A percentile compares a stretch with the other conserved stretches of the same genome.
These are phyloP conservation scores for Deroptyus accipitrinus DNA, from an alignment of 2,113 vertebrate genomes.

Conservation along the genomic window DNA sequence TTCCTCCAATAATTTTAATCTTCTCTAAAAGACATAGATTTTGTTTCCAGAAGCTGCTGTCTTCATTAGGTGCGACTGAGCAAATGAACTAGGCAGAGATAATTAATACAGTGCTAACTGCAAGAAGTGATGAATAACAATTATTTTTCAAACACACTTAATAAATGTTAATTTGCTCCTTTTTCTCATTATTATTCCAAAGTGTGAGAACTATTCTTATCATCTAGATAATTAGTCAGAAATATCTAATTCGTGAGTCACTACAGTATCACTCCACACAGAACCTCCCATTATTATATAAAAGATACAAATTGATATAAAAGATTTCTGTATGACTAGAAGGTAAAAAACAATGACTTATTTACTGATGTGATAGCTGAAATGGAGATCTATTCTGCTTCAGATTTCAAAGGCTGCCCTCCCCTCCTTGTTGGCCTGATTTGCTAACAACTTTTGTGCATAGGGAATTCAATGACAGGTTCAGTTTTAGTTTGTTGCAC, in stretches of 20 bases:
- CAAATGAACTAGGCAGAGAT: conserved; percentile 57
- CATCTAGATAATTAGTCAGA: conserved; percentile 18
- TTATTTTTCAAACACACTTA: conserved; percentile 48
- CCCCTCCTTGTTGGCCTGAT: neutral
- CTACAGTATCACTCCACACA: neutral
- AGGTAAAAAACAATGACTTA: neutral
- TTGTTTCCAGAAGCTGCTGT: conserved; percentile 45
- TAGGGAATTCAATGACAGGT: neutral
- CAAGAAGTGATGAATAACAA: conserved; percentile 39
- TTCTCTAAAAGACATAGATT: neutral
- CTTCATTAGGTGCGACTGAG: neutral
- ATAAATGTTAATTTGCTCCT: conserved; percentile 41
- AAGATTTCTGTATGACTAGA: neutral
- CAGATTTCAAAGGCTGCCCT: neutral
- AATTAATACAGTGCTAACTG: conserved; percentile 51
- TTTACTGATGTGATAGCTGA: neutral
- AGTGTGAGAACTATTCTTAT: conserved; percentile 19
- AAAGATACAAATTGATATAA: neutral
- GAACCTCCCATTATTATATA: neutral
- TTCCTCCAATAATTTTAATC: conserved; percentile 33
- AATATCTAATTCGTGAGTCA: conserved; percentile 12
- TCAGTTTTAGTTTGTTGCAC: neutral
- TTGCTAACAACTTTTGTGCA: neutral
- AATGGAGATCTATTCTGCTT: neutral
- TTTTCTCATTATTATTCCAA: neutral